Evolutionary conservation across 2,888 invertebrate genomes (phyloP).

Genomic region (Gryllus longicercus): DNA sequence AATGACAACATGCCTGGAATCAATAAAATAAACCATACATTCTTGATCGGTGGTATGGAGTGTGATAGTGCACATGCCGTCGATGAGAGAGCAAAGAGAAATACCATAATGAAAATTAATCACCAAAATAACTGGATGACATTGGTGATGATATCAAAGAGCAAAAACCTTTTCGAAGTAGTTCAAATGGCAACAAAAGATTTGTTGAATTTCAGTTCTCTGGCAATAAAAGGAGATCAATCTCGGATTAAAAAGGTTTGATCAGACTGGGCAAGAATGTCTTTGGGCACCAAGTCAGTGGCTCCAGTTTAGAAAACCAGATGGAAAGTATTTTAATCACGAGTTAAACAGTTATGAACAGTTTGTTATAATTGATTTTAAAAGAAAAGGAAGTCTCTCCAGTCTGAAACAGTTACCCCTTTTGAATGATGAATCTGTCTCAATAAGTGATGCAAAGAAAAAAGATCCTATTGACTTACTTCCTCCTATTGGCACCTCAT

Average conservation of each 20-base stretch:
- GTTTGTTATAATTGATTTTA: neutral
- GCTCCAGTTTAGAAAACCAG: no score
- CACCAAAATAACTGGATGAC: neutral
- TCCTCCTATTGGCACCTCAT: no score
- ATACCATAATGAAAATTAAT: neutral
- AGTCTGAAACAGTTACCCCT: neutral
- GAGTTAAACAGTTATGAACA: neutral
- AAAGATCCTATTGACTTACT: constrained; percentile 6
- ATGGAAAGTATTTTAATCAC: neutral
- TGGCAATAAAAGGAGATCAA: neutral
- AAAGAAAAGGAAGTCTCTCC: neutral
- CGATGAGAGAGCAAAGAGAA: neutral
- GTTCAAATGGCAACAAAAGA: neutral
- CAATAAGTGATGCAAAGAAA: neutral
- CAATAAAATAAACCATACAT: constrained; percentile 12
- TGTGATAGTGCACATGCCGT: neutral
- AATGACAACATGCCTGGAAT: neutral
- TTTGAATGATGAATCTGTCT: neutral
- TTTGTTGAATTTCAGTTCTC: neutral
- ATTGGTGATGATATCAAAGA: neutral
- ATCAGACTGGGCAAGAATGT: neutral
- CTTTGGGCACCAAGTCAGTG: no score
- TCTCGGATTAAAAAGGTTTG: neutral
- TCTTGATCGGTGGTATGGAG: constrained; percentile 12
- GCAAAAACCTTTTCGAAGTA: neutral